A percentile compares a stretch with the other conserved stretches of the same genome.
Conservation (phyloP, 2,113 vertebrate genomes). For the Ailurus styani region DNA sequence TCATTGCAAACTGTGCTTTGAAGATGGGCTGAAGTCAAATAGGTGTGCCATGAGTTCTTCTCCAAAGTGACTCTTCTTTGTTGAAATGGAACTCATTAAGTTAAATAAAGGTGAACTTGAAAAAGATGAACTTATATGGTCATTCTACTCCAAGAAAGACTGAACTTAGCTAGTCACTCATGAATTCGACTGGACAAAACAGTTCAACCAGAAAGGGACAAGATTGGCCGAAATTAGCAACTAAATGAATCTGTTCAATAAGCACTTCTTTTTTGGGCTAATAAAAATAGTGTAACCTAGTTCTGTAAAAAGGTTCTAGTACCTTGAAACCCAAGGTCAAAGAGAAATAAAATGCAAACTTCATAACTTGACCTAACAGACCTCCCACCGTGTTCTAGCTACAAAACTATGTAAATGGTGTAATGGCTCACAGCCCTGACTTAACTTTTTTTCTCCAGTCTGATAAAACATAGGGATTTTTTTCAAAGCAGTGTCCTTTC, state of each 20-base stretch:
- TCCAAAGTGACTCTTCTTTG: not conserved
- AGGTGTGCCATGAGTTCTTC: not conserved
- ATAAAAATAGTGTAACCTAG: not conserved
- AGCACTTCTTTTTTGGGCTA: not conserved
- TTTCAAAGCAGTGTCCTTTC: not conserved
- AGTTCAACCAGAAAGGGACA: not conserved
- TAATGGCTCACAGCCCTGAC: not conserved
- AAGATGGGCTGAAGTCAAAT: not conserved
- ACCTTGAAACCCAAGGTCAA: not conserved
- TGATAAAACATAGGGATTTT: not conserved
- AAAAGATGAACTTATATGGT: not conserved
- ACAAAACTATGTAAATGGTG: not conserved
- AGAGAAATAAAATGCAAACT: not conserved
- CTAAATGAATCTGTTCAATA: not conserved
- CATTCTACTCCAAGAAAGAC: not conserved
- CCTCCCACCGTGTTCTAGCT: not conserved
- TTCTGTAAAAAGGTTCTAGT: not conserved
- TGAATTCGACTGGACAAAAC: not conserved
- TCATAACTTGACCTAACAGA: not conserved
- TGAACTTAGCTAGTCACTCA: not conserved
- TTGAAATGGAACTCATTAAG: constrained; percentile 23
- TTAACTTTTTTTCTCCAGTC: not conserved
- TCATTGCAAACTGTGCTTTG: not conserved
- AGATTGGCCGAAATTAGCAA: not conserved
- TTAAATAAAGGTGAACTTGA: not conserved